phyloP scores from a whole-genome alignment of 1,140 invertebrate genomes.

The Zelostemma sp. region DNA sequence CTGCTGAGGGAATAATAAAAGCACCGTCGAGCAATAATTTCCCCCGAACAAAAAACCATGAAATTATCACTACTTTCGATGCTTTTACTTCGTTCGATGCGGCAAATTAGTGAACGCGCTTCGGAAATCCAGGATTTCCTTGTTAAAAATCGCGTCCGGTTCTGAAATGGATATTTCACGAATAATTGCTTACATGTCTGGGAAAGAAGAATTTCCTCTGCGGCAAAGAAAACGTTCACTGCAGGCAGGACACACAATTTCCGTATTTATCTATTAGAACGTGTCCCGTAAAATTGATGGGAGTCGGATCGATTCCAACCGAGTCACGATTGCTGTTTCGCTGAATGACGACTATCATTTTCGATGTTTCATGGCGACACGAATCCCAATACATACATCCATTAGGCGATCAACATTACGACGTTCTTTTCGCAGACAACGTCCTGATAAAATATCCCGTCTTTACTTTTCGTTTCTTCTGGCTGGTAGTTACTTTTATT shows the following conservation, averaged over 20 bases:
- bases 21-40: neutral
- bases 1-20: neutral
- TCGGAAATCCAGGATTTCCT: neutral
- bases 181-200: neutral
- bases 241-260: conserved; percentile 28
- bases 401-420: neutral
- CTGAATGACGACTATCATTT: conserved; percentile 8
- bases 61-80: neutral
- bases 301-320: conserved; percentile 18
- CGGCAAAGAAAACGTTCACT: conserved; percentile 26
- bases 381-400: conserved; percentile 1
- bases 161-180: too few relatives aligned
- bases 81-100: neutral
- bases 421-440: neutral
- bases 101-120: too few relatives aligned
- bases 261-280: conserved; percentile 36
- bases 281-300: conserved; percentile 38
- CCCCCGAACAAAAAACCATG: neutral
- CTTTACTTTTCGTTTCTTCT: neutral
- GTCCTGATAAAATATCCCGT: neutral
- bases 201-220: conserved; percentile 7
- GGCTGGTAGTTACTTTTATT: neutral
- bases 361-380: neutral
- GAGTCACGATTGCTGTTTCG: conserved; percentile 22
- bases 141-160: too few relatives aligned